Evolutionary conservation across 2,888 invertebrate genomes (phyloP), one percentile per base, ranked within the genome.

Genomic region (Andricus curvator): DNA sequence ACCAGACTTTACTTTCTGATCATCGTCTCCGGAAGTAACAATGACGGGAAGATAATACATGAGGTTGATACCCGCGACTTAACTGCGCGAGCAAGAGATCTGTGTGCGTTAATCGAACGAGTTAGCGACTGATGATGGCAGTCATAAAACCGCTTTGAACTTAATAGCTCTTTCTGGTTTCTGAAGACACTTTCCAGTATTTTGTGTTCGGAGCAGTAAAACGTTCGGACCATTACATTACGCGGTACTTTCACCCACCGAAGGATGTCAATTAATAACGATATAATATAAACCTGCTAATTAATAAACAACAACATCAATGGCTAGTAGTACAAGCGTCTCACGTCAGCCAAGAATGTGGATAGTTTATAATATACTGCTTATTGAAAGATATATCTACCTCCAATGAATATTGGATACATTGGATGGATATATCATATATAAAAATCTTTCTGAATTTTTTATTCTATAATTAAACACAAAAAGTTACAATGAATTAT

Each of bases 101-200:
- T 80, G 82, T 82, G 77, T 81, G 84, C 76, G 82, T 84, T 80
- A 83, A 82, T 84, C 83, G 82, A 83, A 82, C 82, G 83, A 83
- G 83, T 85, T 83, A 79, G 83, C 83, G 78, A 78, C 77, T 80
- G 85, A 83, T 83, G 82, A 83, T 81, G 80, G 77, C 81, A 78
- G 83, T 83, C 85, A 76, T 84, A 84, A 82, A 84, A 85, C 84
- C 80, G 83, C 80, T 77, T 84, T 78, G 79, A 65, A 67, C 81
- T 70, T 77, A 60, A 80, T 82, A 62, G 80, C 80, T 77, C 76
- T 76, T 81, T 74, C 66, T 51, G 80, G 78, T 82, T 74, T 48
- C 25, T 25, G 62, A 62, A 62, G 62, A 62, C 25, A 62, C 62
- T 62, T 62, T 62, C 62, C 25, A 25, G 62, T 11, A 62, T 62